These are phyloP conservation scores for Anthopleura xanthogrammica DNA, from an alignment of 92 coral and sea anemone species.

Conservation along the genomic window DNA sequence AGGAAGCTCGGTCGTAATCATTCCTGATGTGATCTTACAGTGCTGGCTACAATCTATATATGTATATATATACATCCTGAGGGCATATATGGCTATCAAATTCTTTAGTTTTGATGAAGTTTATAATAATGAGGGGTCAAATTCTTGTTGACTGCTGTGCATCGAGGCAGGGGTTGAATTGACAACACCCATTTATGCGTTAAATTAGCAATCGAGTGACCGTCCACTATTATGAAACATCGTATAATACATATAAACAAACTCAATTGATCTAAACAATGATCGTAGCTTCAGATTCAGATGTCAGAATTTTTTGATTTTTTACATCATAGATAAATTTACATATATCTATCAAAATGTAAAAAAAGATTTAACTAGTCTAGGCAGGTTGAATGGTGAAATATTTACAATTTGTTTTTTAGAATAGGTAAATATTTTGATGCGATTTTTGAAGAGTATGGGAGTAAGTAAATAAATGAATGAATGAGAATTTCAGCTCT, in stretches of 20 bases:
- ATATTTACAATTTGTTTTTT: no score
- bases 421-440: no score
- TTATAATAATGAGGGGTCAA: conserved; percentile 16
- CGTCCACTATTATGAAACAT: neutral
- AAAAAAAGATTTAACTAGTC: no score
- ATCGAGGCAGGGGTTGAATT: conserved; percentile 10
- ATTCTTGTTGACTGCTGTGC: conserved; percentile 13
- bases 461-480: no score
- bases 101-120: neutral
- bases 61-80: neutral
- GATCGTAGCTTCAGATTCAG: no score
- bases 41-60: neutral
- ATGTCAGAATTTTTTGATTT: no score
- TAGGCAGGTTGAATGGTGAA: no score
- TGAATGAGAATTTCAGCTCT: no score
- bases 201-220: conserved; percentile 16
- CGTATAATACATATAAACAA: neutral
- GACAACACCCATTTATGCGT: neutral
- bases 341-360: no score
- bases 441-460: no score
- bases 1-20: neutral
- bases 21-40: neutral
- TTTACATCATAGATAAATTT: no score
- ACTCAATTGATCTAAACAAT: neutral
- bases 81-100: neutral